Evolutionary conservation across 2,113 vertebrate species (phyloP).

Genomic region (Puntigrus tetrazona): DNA sequence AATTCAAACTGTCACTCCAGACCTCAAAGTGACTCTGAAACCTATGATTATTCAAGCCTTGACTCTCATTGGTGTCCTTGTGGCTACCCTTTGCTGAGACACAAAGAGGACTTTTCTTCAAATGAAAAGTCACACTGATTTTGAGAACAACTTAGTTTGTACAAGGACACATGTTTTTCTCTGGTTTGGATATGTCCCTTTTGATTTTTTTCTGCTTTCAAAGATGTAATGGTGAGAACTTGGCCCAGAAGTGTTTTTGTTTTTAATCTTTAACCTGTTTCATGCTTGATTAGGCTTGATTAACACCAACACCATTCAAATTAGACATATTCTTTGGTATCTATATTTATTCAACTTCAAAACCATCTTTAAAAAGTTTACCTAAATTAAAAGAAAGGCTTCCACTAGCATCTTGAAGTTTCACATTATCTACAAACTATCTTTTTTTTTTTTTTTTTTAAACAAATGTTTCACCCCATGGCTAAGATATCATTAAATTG

Average conservation of each 20-base stretch:
- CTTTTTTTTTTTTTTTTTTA: background rate
- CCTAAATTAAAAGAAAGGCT: background rate
- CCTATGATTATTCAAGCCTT: constrained; percentile 48
- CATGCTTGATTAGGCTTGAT: background rate
- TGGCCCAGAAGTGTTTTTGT: constrained; percentile 56
- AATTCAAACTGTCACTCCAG: constrained; percentile 35
- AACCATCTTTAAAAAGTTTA: background rate
- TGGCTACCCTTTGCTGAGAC: constrained; percentile 5
- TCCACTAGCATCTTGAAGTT: background rate
- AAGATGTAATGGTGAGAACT: constrained; percentile 46
- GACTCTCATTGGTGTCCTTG: constrained; percentile 12
- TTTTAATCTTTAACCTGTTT: background rate
- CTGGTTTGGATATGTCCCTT: constrained; percentile 62
- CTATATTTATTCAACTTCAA: too few relatives aligned
- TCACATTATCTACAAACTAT: background rate
- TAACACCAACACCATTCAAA: background rate
- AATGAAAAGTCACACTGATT: background rate
- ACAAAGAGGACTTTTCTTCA: background rate
- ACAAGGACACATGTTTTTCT: constrained; percentile 32
- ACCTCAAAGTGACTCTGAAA: constrained; percentile 42
- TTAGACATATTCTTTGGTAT: background rate
- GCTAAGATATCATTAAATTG: constrained; percentile 41
- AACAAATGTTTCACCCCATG: constrained; percentile 33
- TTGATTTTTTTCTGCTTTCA: constrained; percentile 47
- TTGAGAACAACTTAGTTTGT: constrained; percentile 15